Conservation (phyloP, 2,797 vertebrate species). For the Pyrocephalus nanus region DNA sequence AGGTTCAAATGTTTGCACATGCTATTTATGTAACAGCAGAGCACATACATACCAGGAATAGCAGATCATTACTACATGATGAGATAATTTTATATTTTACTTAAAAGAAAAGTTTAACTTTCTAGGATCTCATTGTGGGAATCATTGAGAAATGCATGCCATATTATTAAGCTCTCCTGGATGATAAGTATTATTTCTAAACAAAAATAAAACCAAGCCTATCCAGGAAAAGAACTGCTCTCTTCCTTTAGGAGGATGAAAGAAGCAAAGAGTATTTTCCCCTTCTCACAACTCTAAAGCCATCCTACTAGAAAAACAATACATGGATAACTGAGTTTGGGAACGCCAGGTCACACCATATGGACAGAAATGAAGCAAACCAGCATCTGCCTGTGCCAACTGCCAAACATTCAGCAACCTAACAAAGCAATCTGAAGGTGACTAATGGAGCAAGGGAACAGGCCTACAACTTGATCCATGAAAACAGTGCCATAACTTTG, state of each 20-base stretch:
- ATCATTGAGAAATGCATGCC: neutral
- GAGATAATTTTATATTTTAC: neutral
- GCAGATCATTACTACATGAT: neutral
- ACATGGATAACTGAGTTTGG: neutral
- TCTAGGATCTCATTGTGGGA: neutral
- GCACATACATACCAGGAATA: neutral
- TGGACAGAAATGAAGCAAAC: neutral
- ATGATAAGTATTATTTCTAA: neutral
- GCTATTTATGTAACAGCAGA: neutral
- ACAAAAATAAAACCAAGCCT: neutral
- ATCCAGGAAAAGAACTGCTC: neutral
- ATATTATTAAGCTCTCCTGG: neutral
- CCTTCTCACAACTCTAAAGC: neutral
- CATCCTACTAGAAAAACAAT: neutral
- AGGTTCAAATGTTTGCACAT: neutral
- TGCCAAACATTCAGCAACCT: neutral
- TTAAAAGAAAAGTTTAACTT: neutral
- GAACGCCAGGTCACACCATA: neutral
- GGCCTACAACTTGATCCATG: neutral
- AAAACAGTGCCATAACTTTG: neutral
- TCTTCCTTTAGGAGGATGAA: neutral
- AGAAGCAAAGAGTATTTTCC: neutral
- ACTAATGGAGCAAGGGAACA: neutral
- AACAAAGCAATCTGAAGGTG: neutral
- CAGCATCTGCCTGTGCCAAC: neutral